A percentile compares a stretch with the other conserved stretches of the same genome.
Evolutionary conservation across 2,888 invertebrate species (phyloP).

Genomic region (Alviniconcha strummeri): DNA sequence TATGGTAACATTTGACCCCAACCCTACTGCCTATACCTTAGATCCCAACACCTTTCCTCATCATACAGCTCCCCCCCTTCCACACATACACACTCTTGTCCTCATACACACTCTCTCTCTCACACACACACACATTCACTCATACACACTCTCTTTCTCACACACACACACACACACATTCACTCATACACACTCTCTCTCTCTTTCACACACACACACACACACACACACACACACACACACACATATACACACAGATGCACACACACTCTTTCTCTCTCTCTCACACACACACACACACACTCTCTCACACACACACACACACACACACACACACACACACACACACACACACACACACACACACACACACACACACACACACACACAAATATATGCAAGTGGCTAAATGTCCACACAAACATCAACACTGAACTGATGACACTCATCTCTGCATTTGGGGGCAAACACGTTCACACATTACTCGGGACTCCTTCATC

Average conservation of each 20-base stretch:
- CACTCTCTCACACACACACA: not conserved
- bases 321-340: constrained; percentile 1
- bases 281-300: not conserved
- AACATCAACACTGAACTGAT: no score
- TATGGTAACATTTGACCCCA: no score
- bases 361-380: not conserved
- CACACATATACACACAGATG: not conserved
- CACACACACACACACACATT: not conserved
- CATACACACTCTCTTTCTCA: not conserved
- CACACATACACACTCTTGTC: not conserved
- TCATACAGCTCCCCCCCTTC: not conserved
- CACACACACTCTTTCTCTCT: not conserved
- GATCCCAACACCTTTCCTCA: no score
- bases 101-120: not conserved
- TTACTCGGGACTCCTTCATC: no score
- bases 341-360: constrained; percentile 1
- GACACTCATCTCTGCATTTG: no score
- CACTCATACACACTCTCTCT: not conserved
- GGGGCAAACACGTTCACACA: no score
- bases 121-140: not conserved
- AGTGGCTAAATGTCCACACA: no score
- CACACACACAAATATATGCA: not conserved
- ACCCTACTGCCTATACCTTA: no score
- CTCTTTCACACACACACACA: not conserved
- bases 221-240: not conserved